These are phyloP conservation scores for Eumacrocentrus americanus DNA, from an alignment of 2,888 invertebrate genomes.

Conservation along the genomic window DNA sequence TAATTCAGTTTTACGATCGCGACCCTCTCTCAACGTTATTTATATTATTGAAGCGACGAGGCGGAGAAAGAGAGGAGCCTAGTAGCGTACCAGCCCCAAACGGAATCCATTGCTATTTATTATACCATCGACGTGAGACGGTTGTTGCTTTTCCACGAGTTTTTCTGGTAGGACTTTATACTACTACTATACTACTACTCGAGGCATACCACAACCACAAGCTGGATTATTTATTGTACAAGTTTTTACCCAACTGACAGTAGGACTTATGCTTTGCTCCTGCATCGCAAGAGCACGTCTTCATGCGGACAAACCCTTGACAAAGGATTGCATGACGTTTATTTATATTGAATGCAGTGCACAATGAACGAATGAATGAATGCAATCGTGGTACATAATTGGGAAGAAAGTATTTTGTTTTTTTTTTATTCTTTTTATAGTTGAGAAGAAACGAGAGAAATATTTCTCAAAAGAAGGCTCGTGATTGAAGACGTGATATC, in stretches of 20 bases:
- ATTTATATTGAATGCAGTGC: too few species aligned
- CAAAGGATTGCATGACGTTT: too few species aligned
- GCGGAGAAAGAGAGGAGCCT: conserved; percentile 25
- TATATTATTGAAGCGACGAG: conserved; percentile 29
- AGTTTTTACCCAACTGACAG: conserved; percentile 43
- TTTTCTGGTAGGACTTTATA: conserved; percentile 26
- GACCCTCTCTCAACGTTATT: conserved; percentile 38
- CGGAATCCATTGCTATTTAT: conserved; percentile 46
- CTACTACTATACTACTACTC: conserved; percentile 8
- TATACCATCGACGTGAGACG: conserved; percentile 28
- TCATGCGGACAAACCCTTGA: too few species aligned
- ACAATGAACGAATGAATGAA: too few species aligned
- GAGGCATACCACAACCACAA: conserved; percentile 17
- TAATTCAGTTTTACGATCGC: conserved; percentile 47
- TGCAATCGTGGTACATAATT: too few species aligned
- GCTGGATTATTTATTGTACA: conserved; percentile 46
- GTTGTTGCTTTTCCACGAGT: conserved; percentile 33
- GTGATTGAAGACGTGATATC: too few species aligned
- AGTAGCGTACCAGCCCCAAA: conserved; percentile 34
- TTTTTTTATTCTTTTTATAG: too few species aligned
- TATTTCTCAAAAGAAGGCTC: too few species aligned
- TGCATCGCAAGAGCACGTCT: too few species aligned
- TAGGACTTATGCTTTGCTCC: too few species aligned
- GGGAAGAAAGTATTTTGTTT: too few species aligned
- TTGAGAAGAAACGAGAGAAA: too few species aligned